Conservation (phyloP, 2,113 vertebrate species). For the Synchiropus splendidus region DNA sequence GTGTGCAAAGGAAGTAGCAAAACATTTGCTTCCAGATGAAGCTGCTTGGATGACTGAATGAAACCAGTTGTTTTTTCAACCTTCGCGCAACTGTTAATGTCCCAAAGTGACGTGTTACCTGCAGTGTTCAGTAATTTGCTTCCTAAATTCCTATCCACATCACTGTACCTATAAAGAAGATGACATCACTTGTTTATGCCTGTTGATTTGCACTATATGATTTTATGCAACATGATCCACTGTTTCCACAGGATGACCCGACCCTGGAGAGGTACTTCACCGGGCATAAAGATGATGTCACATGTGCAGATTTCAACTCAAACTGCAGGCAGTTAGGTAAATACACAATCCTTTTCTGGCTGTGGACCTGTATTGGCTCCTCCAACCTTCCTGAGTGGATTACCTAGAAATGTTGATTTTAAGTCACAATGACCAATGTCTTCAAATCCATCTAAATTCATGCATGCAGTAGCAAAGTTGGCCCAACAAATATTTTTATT, state of each 20-base stretch:
- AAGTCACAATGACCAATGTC: neutral
- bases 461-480: too few relatives aligned
- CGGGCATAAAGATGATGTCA: slow-evolving; percentile 65
- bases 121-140: neutral
- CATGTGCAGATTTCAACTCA: slow-evolving; percentile 66
- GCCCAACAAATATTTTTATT: too few relatives aligned
- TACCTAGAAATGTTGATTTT: neutral
- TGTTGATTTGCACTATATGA: too few relatives aligned
- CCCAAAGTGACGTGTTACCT: neutral
- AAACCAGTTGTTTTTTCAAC: neutral
- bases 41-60: too few relatives aligned
- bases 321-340: slow-evolving; percentile 67
- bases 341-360: neutral
- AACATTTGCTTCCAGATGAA: too few relatives aligned
- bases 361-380: neutral
- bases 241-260: slow-evolving; percentile 62
- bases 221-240: too few relatives aligned
- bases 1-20: too few relatives aligned
- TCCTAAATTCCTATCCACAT: neutral
- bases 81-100: slow-evolving; percentile 2
- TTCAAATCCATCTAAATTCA: neutral
- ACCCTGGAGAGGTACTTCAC: slow-evolving; percentile 61
- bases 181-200: neutral
- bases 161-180: neutral
- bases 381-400: neutral